Evolutionary conservation across 2,113 vertebrate genomes (phyloP).

Genomic region (Dicentrarchus labrax): DNA sequence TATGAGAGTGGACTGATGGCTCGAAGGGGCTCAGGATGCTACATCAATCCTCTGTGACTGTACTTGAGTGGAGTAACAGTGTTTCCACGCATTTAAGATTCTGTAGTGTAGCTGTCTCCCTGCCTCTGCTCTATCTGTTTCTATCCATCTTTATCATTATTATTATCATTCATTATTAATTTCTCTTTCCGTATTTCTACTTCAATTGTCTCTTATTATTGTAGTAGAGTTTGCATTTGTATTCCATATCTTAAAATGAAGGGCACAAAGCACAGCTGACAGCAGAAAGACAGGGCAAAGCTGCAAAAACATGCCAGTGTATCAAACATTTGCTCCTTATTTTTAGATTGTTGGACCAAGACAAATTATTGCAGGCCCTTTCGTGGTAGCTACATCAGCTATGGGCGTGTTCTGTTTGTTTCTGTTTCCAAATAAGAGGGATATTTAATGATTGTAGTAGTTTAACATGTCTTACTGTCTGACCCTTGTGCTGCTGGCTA

Average conservation of each 20-base stretch:
- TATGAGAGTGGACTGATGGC: constrained; percentile 21
- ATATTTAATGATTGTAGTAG: background rate
- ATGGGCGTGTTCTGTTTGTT: background rate
- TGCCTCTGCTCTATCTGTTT: background rate
- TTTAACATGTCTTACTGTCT: too few species aligned
- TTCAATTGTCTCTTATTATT: background rate
- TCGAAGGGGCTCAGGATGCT: constrained; percentile 3
- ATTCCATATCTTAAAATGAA: background rate
- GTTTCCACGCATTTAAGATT: background rate
- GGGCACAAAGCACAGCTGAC: background rate
- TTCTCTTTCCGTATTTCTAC: rapidly evolving
- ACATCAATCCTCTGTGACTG: background rate
- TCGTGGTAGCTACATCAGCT: background rate
- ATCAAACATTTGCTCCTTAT: background rate
- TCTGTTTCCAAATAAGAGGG: background rate
- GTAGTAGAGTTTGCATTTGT: background rate
- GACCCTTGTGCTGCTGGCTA: too few species aligned
- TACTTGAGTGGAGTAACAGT: background rate
- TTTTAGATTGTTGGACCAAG: background rate
- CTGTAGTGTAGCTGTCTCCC: too few species aligned
- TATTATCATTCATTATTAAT: too few species aligned
- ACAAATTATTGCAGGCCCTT: too few species aligned
- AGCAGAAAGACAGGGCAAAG: background rate
- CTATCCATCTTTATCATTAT: background rate
- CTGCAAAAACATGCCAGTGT: too few species aligned